These are phyloP conservation scores for Acanthochromis polyacanthus DNA, from an alignment of 2,113 vertebrate species.

Conservation along the genomic window DNA sequence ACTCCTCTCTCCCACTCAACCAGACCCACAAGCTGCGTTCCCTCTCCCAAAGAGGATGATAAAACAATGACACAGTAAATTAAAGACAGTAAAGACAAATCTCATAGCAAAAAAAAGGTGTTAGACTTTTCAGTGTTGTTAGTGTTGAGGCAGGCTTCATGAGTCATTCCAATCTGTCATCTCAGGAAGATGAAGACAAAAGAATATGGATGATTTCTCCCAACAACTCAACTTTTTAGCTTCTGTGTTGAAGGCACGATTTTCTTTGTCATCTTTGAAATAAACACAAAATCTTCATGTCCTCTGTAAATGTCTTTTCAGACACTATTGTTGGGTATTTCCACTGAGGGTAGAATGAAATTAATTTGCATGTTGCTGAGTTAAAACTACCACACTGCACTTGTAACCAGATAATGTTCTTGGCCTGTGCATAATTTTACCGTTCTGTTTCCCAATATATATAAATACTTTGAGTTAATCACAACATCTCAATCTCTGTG, in stretches of 20 bases:
- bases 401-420: background rate
- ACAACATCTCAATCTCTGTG: too few relatives aligned
- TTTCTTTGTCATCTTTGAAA: background rate
- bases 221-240: slow-evolving; percentile 4
- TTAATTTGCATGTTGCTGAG: background rate
- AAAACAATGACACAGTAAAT: slow-evolving; percentile 18
- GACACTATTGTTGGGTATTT: background rate
- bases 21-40: background rate
- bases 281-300: background rate
- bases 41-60: slow-evolving; percentile 11
- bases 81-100: slow-evolving; percentile 9
- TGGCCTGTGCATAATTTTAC: too few relatives aligned
- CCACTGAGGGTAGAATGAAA: background rate
- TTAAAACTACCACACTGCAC: background rate
- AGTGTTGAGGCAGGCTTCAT: slow-evolving; percentile 6
- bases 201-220: slow-evolving; percentile 10
- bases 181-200: slow-evolving; percentile 22
- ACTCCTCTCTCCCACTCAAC: slow-evolving; percentile 29
- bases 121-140: slow-evolving; percentile 38
- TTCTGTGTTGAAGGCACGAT: background rate
- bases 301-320: background rate
- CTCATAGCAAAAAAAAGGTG: background rate
- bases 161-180: slow-evolving; percentile 46
- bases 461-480: too few relatives aligned
- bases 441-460: too few relatives aligned